Base-by-base conservation (phyloP, 2,113 vertebrate species). In the Eurystomus gularis region DNA sequence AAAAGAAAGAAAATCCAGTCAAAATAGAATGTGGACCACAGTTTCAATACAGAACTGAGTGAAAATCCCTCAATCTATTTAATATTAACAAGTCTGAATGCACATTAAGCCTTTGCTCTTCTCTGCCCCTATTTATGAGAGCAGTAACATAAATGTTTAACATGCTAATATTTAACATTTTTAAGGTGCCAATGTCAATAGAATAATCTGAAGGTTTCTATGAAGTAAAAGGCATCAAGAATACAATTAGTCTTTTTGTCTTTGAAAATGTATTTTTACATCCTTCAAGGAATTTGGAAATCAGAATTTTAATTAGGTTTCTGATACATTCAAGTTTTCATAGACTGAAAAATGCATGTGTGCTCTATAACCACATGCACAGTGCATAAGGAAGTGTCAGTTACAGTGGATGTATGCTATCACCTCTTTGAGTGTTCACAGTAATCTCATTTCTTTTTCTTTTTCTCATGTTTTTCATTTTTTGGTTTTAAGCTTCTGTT, bases 21-120 rank as follows among this genome's bases (percentile, higher is more conserved):
- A 91, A 88, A 96, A 54, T 25, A 90, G 68, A 92, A 95, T 42
- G 69, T 52, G 62, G 60, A 80, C 71, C 86, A 49, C 4, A 65
- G 25, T 76, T 51, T 13, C 18, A 90, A 46, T 23, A 35, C 24
- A 95, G 96, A 94, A 68, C 10, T 55, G 8, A 83, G 35, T 70
- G 70, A 3, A 89, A 77, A 88, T 37, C 52, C 40, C 8, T 70
- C 17, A 11, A 6, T 82, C 15, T 71, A 26, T 48, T 83, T 83
- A 48, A 25, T 54, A 81, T 55, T 73, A 37, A 29, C 19, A 84
- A 29, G 6, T 46, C 4, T 40, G 11, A 26, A 49, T 48, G 4
- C 80, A 46, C 17, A 29, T 73, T 21, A 66, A 78, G 11, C 8
- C 7, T 75, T 46, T 68, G 4, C 18, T 88, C 6, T 83, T 62